These are phyloP conservation scores for Fistularia commersonii DNA, from an alignment of 2,797 vertebrate species.

Conservation along the genomic window DNA sequence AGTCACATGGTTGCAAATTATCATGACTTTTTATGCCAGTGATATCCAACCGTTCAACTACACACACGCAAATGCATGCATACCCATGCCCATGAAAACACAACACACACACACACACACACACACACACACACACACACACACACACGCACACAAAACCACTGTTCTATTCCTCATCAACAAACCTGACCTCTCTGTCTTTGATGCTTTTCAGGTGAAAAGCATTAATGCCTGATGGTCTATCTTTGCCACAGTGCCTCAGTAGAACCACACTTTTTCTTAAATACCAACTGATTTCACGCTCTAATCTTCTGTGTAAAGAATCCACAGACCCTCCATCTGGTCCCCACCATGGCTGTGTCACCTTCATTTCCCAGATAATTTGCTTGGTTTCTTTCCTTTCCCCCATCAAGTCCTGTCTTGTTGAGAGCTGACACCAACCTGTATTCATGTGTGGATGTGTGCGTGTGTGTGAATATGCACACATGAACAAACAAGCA, in stretches of 20 bases:
- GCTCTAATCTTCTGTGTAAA: constrained; percentile 38
- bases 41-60: neutral
- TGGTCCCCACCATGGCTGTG: constrained; percentile 18
- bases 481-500: constrained; percentile 11
- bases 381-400: constrained; percentile 14
- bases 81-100: too few relatives aligned
- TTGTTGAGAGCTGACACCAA: constrained; percentile 13
- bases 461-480: neutral
- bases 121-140: too few relatives aligned
- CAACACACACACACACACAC: too few relatives aligned
- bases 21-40: too few relatives aligned
- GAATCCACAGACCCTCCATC: constrained; percentile 37
- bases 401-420: constrained; percentile 30
- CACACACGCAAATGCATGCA: too few relatives aligned
- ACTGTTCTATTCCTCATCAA: neutral
- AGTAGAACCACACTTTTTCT: constrained; percentile 37
- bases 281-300: constrained; percentile 61
- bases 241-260: constrained; percentile 35
- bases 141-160: too few relatives aligned
- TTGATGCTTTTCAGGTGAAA: constrained; percentile 29
- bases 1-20: too few relatives aligned
- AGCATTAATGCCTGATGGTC: constrained; percentile 47
- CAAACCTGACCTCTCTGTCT: neutral
- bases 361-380: neutral
- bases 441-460: neutral